Evolutionary conservation across 2,113 vertebrate genomes (phyloP).

Genomic region (Oreotragus oreotragus): DNA sequence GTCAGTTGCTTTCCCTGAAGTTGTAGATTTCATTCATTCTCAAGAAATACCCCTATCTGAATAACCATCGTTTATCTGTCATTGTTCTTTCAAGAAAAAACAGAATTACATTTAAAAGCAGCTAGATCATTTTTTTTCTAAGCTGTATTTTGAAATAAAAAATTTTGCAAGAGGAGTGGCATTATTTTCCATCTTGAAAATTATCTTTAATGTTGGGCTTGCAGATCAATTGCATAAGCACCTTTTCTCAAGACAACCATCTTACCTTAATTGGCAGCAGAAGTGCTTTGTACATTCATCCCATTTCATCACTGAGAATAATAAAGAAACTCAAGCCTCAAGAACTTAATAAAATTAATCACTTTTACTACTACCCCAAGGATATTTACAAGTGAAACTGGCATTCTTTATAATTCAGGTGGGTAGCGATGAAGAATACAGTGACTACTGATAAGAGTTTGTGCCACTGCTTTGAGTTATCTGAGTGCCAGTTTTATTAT

Average conservation of each 20-base stretch:
- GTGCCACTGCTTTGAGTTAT: background rate
- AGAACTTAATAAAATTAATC: background rate
- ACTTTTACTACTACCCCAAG: background rate
- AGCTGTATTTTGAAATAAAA: background rate
- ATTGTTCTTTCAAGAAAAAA: background rate
- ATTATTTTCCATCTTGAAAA: background rate
- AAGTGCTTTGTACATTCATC: background rate
- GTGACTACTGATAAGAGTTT: background rate
- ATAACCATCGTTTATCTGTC: background rate
- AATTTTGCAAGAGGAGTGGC: background rate
- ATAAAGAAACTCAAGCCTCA: background rate
- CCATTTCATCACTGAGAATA: background rate
- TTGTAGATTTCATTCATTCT: background rate
- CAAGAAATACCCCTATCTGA: background rate
- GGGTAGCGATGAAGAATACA: background rate
- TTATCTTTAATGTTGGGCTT: background rate
- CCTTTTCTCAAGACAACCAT: background rate
- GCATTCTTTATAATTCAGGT: background rate
- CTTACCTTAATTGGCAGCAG: background rate
- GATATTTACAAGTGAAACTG: background rate
- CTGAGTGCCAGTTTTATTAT: background rate
- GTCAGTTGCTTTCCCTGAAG: background rate
- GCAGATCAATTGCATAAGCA: background rate
- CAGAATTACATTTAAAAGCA: background rate
- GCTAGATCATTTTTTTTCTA: background rate